Conservation (phyloP, 2,888 invertebrate genomes). For the Tenodera sinensis region DNA sequence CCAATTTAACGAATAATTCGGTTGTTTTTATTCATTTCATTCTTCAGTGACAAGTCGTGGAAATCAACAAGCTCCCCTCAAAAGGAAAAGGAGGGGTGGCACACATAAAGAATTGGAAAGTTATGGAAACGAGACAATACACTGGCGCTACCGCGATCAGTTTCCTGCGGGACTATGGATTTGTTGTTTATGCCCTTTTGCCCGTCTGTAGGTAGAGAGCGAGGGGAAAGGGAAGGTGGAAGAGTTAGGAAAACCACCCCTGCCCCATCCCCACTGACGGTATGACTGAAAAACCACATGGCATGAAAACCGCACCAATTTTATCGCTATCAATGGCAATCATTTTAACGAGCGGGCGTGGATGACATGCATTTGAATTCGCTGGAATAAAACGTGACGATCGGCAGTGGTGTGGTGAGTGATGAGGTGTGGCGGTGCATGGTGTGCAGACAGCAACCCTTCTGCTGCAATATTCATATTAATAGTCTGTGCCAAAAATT, state of each 20-base stretch:
- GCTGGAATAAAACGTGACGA: slow-evolving; percentile 29
- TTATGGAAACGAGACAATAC: not conserved
- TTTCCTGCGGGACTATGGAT: not conserved
- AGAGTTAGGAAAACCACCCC: not conserved
- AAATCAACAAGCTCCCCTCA: not conserved
- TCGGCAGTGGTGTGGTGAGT: slow-evolving; percentile 17
- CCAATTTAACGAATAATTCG: not conserved
- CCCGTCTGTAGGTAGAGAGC: not conserved
- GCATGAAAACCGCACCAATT: slow-evolving; percentile 29
- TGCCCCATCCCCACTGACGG: not conserved
- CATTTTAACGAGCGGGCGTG: slow-evolving; percentile 29
- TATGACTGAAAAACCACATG: slow-evolving; percentile 26
- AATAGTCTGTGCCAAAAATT: slow-evolving; percentile 13
- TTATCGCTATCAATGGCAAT: slow-evolving; percentile 32
- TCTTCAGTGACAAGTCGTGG: not conserved
- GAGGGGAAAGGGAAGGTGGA: not conserved
- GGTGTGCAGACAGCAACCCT: not conserved
- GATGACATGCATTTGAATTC: slow-evolving; percentile 32
- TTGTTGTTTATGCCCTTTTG: slow-evolving; percentile 9
- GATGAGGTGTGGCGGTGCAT: slow-evolving; percentile 19
- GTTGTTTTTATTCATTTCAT: not conserved
- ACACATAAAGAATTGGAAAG: not conserved
- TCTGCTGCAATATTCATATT: slow-evolving; percentile 8
- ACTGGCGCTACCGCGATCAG: not conserved
- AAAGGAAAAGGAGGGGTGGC: not conserved